Evolutionary conservation across 1,140 invertebrate genomes (phyloP).

Genomic region (Colletes latitarsis): DNA sequence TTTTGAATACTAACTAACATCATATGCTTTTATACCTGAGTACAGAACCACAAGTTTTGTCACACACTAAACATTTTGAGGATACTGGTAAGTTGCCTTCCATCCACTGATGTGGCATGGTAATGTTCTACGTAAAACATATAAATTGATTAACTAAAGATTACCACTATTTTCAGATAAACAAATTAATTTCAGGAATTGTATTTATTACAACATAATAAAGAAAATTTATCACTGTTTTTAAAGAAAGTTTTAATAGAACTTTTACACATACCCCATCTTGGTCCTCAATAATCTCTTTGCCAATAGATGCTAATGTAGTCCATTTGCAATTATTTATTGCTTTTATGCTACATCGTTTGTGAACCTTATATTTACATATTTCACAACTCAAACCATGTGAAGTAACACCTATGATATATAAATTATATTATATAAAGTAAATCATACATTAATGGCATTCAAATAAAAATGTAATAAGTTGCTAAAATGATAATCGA

Average conservation of each 20-base stretch:
- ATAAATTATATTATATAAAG: constrained; percentile 1
- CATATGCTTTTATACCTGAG: constrained; percentile 84
- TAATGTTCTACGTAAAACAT: constrained; percentile 87
- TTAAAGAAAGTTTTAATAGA: constrained; percentile 8
- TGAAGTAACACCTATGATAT: constrained; percentile 89
- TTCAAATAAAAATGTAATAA: constrained; percentile 9
- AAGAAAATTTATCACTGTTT: neutral
- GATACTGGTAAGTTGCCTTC: constrained; percentile 98
- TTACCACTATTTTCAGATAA: neutral
- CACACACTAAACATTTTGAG: constrained; percentile 96
- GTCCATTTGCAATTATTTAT: constrained; percentile 99
- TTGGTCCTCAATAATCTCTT: constrained; percentile 95
- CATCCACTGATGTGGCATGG: constrained; percentile 99
- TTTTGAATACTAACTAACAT: constrained; percentile 24
- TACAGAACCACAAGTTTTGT: constrained; percentile 98
- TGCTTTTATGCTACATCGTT: constrained; percentile 94
- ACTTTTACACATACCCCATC: constrained; percentile 88
- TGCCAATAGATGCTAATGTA: constrained; percentile 94
- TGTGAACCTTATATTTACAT: constrained; percentile 98
- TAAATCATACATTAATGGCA: neutral
- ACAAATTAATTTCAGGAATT: neutral
- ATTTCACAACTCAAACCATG: constrained; percentile 97
- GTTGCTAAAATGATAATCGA: constrained; percentile 17
- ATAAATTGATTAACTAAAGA: neutral
- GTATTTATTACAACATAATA: neutral